Percentiles rank a stretch among this genome's conserved stretches.
Evolutionary conservation across 2,888 invertebrate species (phyloP).

Genomic region (Helleia helle): DNA sequence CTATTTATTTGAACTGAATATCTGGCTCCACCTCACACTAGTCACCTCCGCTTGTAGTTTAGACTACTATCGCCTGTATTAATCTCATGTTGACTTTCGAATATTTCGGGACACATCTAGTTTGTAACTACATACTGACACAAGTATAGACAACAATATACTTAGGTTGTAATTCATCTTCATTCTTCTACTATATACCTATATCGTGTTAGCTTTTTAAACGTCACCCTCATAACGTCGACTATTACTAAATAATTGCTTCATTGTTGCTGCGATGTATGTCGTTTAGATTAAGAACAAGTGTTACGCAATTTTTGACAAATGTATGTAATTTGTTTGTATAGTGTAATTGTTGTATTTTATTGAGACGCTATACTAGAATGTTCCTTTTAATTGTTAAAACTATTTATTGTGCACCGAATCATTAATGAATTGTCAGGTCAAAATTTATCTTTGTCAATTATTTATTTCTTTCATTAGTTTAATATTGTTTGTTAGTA

Average conservation of each 20-base stretch:
- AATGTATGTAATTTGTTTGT: slow-evolving; percentile 4
- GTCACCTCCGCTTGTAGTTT: slow-evolving; percentile 3
- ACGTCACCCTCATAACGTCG: background rate
- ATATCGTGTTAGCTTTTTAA: background rate
- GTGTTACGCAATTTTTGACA: slow-evolving; percentile 7
- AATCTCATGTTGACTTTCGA: slow-evolving; percentile 20
- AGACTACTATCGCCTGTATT: slow-evolving; percentile 7
- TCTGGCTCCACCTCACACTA: no score
- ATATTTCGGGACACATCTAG: slow-evolving; percentile 16
- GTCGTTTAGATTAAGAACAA: background rate
- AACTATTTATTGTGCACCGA: background rate
- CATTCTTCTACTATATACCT: background rate
- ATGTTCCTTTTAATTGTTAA: slow-evolving; percentile 5
- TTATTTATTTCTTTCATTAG: slow-evolving; percentile 12
- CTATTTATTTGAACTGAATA: no score
- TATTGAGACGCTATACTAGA: background rate
- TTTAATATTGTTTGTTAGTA: slow-evolving; percentile 9
- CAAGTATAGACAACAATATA: background rate
- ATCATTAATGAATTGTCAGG: background rate
- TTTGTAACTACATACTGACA: background rate
- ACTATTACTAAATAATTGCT: background rate
- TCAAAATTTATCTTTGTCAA: background rate
- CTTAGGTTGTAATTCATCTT: slow-evolving; percentile 1
- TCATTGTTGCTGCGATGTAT: slow-evolving; percentile 4
- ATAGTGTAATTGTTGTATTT: slow-evolving; percentile 2